These are phyloP conservation scores for Ellobium chinense DNA, from an alignment of 2,888 invertebrate genomes.

Conservation along the genomic window DNA sequence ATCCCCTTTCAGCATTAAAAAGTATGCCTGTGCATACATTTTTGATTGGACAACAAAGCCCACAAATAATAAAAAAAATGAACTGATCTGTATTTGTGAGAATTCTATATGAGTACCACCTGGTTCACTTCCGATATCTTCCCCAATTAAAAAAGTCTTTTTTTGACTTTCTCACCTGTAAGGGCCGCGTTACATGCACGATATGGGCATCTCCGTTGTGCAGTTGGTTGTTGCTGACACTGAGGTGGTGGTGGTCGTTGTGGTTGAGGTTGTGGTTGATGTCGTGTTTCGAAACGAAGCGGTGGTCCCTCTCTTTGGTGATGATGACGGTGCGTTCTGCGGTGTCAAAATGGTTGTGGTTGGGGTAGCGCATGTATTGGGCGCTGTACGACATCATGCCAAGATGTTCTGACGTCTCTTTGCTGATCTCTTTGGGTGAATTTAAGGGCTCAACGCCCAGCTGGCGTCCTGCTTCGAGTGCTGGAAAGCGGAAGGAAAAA, in stretches of 20 bases:
- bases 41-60: too few species aligned
- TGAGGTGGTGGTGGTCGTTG: not conserved
- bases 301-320: not conserved
- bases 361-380: conserved; percentile 81
- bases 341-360: conserved; percentile 3
- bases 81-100: too few species aligned
- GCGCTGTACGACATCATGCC: conserved; percentile 98
- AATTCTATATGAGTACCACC: too few species aligned
- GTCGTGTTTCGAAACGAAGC: not conserved
- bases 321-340: not conserved
- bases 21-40: too few species aligned
- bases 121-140: too few species aligned
- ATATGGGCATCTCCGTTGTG: too few species aligned
- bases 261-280: not conserved
- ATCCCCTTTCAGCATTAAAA: too few species aligned
- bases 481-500: conserved; percentile 74
- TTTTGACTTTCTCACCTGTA: too few species aligned
- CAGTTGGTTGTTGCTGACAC: not conserved
- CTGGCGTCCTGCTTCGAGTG: conserved; percentile 82
- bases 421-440: conserved; percentile 95
- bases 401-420: conserved; percentile 94
- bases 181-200: too few species aligned
- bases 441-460: conserved; percentile 93
- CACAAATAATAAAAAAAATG: too few species aligned
- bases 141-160: too few species aligned